Evolutionary conservation across 1,140 invertebrate species (phyloP), one percentile per base, ranked within the genome.

Genomic region (Glossosoma conforme): DNA sequence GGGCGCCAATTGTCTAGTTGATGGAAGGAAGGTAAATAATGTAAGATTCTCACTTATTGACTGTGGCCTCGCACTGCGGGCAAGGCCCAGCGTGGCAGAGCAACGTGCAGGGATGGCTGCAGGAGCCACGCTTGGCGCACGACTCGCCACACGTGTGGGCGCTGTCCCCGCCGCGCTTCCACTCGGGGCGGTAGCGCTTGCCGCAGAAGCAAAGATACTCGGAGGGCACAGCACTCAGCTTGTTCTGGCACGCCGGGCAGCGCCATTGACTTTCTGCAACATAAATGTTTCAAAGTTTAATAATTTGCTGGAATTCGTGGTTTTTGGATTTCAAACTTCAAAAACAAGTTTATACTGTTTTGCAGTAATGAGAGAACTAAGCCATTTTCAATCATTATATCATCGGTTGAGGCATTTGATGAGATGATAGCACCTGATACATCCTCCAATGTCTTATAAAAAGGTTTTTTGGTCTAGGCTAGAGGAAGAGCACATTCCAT

Each of bases 11-110:
- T 30, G 8, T 30, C n/a, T 30, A 30, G 8, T 8, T n/a, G 8
- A 30, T 30, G n/a, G n/a, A n/a, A n/a, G n/a, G n/a, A n/a, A n/a
- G n/a, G n/a, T n/a, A n/a, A n/a, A 14, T 6, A 17, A 14, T 37
- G 14, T 37, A 6, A 45, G 18, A 5, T 46, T 54, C 20, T 44
- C 52, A 69, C 60, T 70, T 70, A 11, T 61, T 75, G 21, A 84
- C 69, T 47, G 75, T 77, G 2, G 81, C 78, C 55, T 77, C 75
- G 65, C 91, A 94, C 1, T 86, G 82, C 6, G 93, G 91, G 65
- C 88, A 91, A 0, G 86, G 84, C 0, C 87, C 95, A 1, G 95
- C 93, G 69, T 98, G 95, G 66, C 95, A 98, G 0, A 92, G 71
- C 49, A 93, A 65, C 2, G 80, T 89, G 67, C 94, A 97, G 1